These are phyloP conservation scores for Drosophila fuyamai DNA, from an alignment of 1,140 invertebrate genomes.

Conservation along the genomic window DNA sequence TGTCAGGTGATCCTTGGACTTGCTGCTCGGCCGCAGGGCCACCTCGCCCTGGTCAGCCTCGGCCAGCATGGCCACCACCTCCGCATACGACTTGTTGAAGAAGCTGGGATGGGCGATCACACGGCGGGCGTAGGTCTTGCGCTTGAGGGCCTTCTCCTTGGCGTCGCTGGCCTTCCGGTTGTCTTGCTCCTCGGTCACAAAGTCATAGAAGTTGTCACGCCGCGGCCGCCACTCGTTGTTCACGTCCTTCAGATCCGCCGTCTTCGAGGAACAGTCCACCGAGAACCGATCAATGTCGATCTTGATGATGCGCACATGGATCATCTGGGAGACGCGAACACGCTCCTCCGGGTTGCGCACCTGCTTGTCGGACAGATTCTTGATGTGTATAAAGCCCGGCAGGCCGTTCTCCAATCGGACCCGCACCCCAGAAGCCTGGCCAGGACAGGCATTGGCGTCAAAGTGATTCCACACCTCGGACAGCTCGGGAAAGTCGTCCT, in stretches of 20 bases:
- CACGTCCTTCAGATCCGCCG: constrained; percentile 96
- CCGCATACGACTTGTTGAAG: constrained; percentile 97
- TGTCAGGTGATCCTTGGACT: constrained; percentile 97
- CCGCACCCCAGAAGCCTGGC: constrained; percentile 96
- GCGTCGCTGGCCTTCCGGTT: constrained; percentile 91
- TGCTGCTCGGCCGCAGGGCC: constrained; percentile 97
- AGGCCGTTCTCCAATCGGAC: constrained; percentile 97
- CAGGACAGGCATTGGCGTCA: constrained; percentile 97
- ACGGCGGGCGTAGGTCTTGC: constrained; percentile 93
- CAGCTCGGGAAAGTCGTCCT: constrained; percentile 97
- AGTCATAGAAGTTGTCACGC: constrained; percentile 97
- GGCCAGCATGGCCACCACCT: constrained; percentile 95
- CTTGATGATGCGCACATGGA: constrained; percentile 97
- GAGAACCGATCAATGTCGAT: constrained; percentile 98
- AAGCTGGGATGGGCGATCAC: constrained; percentile 99
- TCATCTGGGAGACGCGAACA: constrained; percentile 93
- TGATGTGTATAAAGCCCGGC: constrained; percentile 97
- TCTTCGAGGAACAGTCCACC: constrained; percentile 97
- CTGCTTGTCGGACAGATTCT: constrained; percentile 97
- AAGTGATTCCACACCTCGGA: constrained; percentile 99
- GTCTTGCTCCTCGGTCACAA: constrained; percentile 92
- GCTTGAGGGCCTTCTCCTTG: constrained; percentile 91
- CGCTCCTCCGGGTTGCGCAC: constrained; percentile 97
- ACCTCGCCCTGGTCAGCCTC: constrained; percentile 98
- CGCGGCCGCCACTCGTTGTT: constrained; percentile 95